Evolutionary conservation across 2,888 invertebrate species (phyloP), one percentile per base, ranked within the genome.

Genomic region (Hypsopygia costalis): DNA sequence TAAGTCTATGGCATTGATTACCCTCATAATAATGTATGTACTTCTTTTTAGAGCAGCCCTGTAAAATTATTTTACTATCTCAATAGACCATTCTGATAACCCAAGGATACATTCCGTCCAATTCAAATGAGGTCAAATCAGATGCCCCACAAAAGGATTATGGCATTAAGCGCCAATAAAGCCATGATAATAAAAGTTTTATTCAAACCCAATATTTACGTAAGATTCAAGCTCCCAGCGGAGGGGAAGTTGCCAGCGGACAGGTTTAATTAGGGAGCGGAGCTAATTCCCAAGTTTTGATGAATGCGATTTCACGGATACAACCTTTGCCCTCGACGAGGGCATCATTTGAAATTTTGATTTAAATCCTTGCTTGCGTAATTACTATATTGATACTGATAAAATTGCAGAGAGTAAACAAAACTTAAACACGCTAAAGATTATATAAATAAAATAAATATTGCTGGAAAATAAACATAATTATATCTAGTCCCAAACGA

Each of bases 251-350:
- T 78, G 76, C 75, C 73, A 70, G 75, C 79, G 75, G 77, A 67
- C 81, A 79, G 81, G 76, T 81, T 82, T 83, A 83, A 86, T 86
- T 81, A 83, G 81, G 74, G 72, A 71, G 64, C 69, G 72, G 65
- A 70, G 80, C 76, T 81, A 81, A 81, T 82, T 81, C 70, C 69
- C 77, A 86, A 86, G 83, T 85, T 86, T 83, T 83, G 86, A 85
- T 85, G 82, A 83, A 86, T 85, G 80, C 77, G 81, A 86, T 81
- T 81, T 75, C 74, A 76, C 72, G 76, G 76, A 74, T 74, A 74
- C 69, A 70, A 61, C 66, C 68, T 55, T 59, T 56, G 47, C 55
- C 54, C 49, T 58, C 40, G 57, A 60, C 40, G 58, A 62, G 59
- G 61, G 68, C 61, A 67, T 72, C 72, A 82, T 81, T 81, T 77